Conservation (phyloP, 2,888 invertebrate species). For the Machimus rusticus region DNA sequence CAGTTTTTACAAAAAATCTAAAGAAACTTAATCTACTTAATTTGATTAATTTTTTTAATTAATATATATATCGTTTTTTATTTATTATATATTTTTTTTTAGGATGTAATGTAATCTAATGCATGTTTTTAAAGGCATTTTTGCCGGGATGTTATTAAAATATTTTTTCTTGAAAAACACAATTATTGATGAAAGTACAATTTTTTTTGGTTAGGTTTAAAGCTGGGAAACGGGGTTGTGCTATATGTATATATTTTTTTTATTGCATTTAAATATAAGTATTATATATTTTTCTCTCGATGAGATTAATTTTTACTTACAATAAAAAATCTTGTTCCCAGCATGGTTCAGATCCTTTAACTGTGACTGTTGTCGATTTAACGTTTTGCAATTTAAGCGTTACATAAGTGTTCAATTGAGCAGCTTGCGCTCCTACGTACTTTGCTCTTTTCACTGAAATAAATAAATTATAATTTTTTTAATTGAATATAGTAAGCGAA, state of each 20-base stretch:
- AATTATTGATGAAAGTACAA: neutral
- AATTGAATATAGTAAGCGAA: no score
- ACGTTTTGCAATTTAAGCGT: slow-evolving; percentile 97
- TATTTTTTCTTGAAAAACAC: neutral
- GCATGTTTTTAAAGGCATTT: neutral
- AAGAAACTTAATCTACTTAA: neutral
- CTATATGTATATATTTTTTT: neutral
- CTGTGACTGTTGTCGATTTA: slow-evolving; percentile 96
- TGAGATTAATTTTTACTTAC: slow-evolving; percentile 72
- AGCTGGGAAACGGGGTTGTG: neutral
- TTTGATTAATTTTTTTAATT: neutral
- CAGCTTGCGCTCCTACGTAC: slow-evolving; percentile 83
- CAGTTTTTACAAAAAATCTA: neutral
- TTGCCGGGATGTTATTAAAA: neutral
- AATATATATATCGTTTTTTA: no score
- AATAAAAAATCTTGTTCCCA: slow-evolving; percentile 99
- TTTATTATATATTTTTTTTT: neutral
- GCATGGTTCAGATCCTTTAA: slow-evolving; percentile 93
- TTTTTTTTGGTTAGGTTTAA: neutral
- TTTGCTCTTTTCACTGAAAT: slow-evolving; percentile 90
- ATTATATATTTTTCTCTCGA: neutral
- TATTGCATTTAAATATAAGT: neutral
- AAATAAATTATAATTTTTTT: neutral
- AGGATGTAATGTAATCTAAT: neutral
- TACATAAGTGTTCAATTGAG: slow-evolving; percentile 95